These are phyloP conservation scores for Liodrosophila aerea DNA, from an alignment of 2,888 invertebrate genomes.

Conservation along the genomic window DNA sequence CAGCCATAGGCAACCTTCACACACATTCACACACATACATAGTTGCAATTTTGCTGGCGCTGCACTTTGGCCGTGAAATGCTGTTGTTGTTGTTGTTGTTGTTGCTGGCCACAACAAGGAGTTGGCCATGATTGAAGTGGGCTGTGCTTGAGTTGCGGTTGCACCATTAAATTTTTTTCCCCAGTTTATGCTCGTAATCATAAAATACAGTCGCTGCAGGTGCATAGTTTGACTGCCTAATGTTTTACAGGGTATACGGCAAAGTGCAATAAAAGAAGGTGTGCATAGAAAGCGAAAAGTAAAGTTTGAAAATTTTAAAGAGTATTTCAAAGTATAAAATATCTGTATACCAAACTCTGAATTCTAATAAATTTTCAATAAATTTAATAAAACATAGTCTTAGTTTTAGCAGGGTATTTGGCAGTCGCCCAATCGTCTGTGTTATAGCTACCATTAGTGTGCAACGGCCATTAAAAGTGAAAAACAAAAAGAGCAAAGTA, in stretches of 20 bases:
- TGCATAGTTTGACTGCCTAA: neutral
- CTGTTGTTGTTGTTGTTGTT: conserved; percentile 16
- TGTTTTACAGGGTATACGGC: neutral
- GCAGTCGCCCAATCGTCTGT: neutral
- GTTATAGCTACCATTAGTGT: conserved; percentile 1
- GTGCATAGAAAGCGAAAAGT: no score
- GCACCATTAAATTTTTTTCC: conserved; percentile 13
- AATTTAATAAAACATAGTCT: no score
- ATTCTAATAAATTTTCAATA: no score
- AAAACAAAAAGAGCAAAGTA: conserved; percentile 18
- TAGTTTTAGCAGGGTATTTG: conserved; percentile 9
- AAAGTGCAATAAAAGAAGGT: no score
- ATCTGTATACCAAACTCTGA: no score
- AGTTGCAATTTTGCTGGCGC: conserved; percentile 4
- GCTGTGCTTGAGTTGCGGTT: conserved; percentile 16
- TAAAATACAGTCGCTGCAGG: conserved; percentile 8
- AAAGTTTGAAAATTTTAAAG: no score
- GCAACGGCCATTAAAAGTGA: conserved; percentile 13
- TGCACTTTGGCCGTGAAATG: conserved; percentile 50
- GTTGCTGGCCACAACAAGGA: conserved; percentile 10
- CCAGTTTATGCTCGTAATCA: neutral
- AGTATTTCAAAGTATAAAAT: no score
- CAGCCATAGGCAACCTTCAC: no score
- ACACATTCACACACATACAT: conserved; percentile 5
- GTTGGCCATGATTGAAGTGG: conserved; percentile 45